A percentile compares a stretch with the other conserved stretches of the same genome.
These are phyloP conservation scores for Teleiodes luculella DNA, from an alignment of 2,888 invertebrate species.

Conservation along the genomic window DNA sequence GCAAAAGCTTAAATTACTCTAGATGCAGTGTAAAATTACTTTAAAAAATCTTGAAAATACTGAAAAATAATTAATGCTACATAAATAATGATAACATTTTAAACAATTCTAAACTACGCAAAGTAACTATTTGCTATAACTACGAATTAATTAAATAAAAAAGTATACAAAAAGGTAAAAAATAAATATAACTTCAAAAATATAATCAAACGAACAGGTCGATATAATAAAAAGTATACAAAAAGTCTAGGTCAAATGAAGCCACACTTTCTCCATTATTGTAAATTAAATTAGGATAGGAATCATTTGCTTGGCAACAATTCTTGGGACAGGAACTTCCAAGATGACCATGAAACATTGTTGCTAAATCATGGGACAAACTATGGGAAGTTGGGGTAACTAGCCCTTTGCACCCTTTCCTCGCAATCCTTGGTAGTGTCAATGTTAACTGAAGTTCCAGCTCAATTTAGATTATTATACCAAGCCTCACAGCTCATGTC, in stretches of 20 bases:
- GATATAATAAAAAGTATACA: slow-evolving; percentile 40
- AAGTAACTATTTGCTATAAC: neutral
- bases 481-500: slow-evolving; percentile 37
- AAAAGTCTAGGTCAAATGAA: slow-evolving; percentile 29
- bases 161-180: slow-evolving; percentile 68
- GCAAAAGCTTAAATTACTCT: slow-evolving; percentile 52
- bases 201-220: slow-evolving; percentile 63
- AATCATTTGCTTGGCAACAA: slow-evolving; percentile 36
- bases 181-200: slow-evolving; percentile 69
- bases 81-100: slow-evolving; percentile 43
- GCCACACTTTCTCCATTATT: slow-evolving; percentile 44
- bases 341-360: neutral
- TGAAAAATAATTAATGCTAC: slow-evolving; percentile 50
- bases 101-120: slow-evolving; percentile 19
- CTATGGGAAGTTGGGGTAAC: too few relatives aligned
- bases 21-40: slow-evolving; percentile 48
- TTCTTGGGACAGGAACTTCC: neutral
- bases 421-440: too few relatives aligned
- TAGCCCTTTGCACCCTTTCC: too few relatives aligned
- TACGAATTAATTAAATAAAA: slow-evolving; percentile 21
- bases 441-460: too few relatives aligned
- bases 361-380: too few relatives aligned
- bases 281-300: slow-evolving; percentile 52
- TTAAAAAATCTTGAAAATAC: slow-evolving; percentile 45
- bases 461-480: neutral